These are phyloP conservation scores for Psilopogon haemacephalus DNA, from an alignment of 2,113 vertebrate genomes.

Conservation along the genomic window DNA sequence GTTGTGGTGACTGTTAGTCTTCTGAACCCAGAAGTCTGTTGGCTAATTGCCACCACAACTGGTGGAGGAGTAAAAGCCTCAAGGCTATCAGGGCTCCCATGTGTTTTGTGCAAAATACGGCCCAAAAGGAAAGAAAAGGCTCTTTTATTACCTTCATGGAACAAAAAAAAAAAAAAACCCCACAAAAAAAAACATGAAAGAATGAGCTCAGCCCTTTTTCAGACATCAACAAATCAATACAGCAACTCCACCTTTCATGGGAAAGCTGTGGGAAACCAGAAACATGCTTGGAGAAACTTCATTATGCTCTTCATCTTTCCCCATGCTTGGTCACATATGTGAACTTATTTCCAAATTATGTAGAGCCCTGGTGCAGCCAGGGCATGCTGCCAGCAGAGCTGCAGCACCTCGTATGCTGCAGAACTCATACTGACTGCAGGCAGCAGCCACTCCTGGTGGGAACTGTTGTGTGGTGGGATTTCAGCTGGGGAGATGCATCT, in stretches of 20 bases:
- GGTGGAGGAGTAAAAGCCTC: not conserved
- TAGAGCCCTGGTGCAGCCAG: not conserved
- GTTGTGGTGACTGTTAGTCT: not conserved
- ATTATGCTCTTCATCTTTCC: not conserved
- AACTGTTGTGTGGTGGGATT: fast-evolving
- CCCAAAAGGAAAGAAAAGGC: not conserved
- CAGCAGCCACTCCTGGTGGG: fast-evolving
- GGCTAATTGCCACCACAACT: not conserved
- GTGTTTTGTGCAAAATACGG: not conserved
- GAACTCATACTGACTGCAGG: fast-evolving
- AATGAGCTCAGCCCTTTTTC: conserved; percentile 16
- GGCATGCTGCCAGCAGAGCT: fast-evolving
- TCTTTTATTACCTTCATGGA: conserved; percentile 14
- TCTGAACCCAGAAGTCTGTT: conserved; percentile 39
- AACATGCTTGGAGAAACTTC: not conserved
- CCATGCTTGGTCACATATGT: fast-evolving
- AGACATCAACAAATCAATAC: conserved; percentile 21
- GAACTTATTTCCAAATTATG: not conserved
- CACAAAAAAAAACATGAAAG: not conserved
- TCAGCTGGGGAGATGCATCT: not conserved
- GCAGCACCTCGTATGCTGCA: fast-evolving
- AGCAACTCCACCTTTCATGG: not conserved
- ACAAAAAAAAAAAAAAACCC: not conserved
- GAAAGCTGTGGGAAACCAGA: not conserved
- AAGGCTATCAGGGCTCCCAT: not conserved